Base-by-base conservation (phyloP, 53 echinoderm and acorn worm genomes). In the Crossaster papposus region DNA sequence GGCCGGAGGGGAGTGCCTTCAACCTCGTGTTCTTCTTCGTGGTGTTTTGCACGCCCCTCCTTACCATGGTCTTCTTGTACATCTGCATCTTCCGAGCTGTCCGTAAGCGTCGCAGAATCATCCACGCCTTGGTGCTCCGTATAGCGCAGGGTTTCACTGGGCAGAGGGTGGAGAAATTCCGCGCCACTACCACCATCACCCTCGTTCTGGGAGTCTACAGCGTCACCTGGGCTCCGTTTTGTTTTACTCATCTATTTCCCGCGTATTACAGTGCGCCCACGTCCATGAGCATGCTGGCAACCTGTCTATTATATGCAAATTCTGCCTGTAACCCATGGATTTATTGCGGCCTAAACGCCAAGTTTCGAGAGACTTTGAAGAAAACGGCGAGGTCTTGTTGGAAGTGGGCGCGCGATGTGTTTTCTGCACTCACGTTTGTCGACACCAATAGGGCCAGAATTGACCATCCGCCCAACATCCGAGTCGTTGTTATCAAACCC, bases 281-380 rank as follows among this genome's bases (percentile, higher is more conserved):
- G 53, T 14, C 13, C 53, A 52, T 52, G 53, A 52, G 53, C 53
- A 80, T 80, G 24, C 11, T 89, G 7, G 24, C 80, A 1, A 64
- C 89, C 50, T 89, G 78, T 35, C 23, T 79, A 65, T 23, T 89
- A 70, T 89, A 79, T 51, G 79, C 52, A 64, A 89, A 89, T 68
- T 64, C 80, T 3, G 89, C 89, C 63, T 80, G 80, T 23, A 89
- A 89, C 62, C 89, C 89, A 65, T 89, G 89, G 89, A 80, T 89
- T 44, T 89, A 89, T 37, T 89, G 89, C 52, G 89, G 80, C 14
- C 30, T 89, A 80, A 89, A 89, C 34, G 70, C 89, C 51, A 68
- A 36, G 63, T 89, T 79, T 51, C 79, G 89, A 10, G 36, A 64
- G 2, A 32, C 79, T 31, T 65, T 89, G 15, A 89, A 65, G 89